Base-by-base conservation (phyloP, 2,888 invertebrate genomes). In the Gastrophysa polygoni region DNA sequence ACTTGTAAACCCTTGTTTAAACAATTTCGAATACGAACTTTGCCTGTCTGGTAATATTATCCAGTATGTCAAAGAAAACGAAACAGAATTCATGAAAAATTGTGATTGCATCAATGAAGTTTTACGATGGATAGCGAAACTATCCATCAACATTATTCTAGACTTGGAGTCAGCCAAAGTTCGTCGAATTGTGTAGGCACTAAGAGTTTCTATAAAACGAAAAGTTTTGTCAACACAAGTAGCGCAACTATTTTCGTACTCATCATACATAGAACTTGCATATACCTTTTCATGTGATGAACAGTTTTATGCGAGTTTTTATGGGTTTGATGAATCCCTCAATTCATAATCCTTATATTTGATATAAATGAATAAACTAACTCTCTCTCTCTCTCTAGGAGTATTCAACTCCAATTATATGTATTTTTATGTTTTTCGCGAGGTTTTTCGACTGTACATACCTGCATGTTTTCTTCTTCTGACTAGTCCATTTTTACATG, bases 21-120 rank as follows among this genome's bases (percentile, higher is more conserved):
- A 28, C 49, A 49, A 49, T 49, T 49, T 20, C 49, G 14, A n/a
- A n/a, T n/a, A n/a, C n/a, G n/a, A n/a, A n/a, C n/a, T 28, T 28
- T n/a, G 28, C 49, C 14, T 49, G 49, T 49, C 28, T 49, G n/a
- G n/a, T 49, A 49, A 49, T 49, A n/a, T 49, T 49, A 32, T 32
- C 2, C 7, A 10, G 6, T 32, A 32, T 32, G 11, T 32, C 7
- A 28, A 49, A 28, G 29, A 49, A 49, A 49, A 49, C 28, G 49
- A 49, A 49, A 21, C 21, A 49, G 28, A 49, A 28, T 49, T 49
- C 14, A 2, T 1, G 8, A 49, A 49, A 24, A 49, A 49, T 49
- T 28, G 49, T 28, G 49, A 32, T 32, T n/a, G n/a, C n/a, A n/a
- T n/a, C n/a, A n/a, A n/a, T n/a, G n/a, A n/a, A n/a, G 11, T 32